phyloP scores from a whole-genome alignment of 1,140 invertebrate species.

The Habropoda laboriosa region DNA sequence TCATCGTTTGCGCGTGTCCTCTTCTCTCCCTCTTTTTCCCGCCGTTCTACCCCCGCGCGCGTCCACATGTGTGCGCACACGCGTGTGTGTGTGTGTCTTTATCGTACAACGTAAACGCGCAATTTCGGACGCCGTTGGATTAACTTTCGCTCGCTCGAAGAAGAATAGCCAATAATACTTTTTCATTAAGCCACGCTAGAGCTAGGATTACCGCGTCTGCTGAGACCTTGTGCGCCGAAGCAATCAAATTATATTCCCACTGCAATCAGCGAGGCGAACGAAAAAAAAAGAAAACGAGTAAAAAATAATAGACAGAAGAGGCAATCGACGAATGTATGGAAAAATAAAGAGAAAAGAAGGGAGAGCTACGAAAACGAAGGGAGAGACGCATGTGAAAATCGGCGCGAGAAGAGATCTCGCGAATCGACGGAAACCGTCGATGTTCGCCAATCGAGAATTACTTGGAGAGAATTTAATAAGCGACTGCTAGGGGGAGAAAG shows the following conservation, averaged over 20 bases:
- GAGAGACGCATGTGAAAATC: neutral
- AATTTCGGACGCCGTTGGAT: slow-evolving; percentile 57
- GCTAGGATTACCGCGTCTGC: slow-evolving; percentile 72
- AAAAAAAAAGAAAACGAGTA: slow-evolving; percentile 74
- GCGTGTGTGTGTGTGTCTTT: too few species aligned
- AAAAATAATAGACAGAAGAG: slow-evolving; percentile 40
- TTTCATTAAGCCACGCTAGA: slow-evolving; percentile 73
- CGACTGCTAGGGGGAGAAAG: neutral
- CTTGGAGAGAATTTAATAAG: slow-evolving; percentile 22
- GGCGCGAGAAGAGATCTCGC: too few species aligned
- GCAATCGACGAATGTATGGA: neutral
- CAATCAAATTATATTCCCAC: slow-evolving; percentile 80
- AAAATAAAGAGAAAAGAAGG: neutral
- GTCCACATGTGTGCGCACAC: too few species aligned
- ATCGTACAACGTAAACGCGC: slow-evolving; percentile 53
- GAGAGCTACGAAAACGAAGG: slow-evolving; percentile 10
- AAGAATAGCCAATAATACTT: slow-evolving; percentile 76
- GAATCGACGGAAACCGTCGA: neutral
- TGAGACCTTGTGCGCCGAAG: slow-evolving; percentile 64
- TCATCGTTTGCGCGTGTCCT: slow-evolving; percentile 38
- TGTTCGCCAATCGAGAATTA: neutral
- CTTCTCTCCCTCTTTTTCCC: neutral
- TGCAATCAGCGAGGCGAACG: slow-evolving; percentile 74
- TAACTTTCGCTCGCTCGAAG: slow-evolving; percentile 46
- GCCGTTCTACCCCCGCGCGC: neutral